A percentile compares a stretch with the other conserved stretches of the same genome.
phyloP scores from a whole-genome alignment of 2,888 invertebrate species.

The Physocephala rufipes region DNA sequence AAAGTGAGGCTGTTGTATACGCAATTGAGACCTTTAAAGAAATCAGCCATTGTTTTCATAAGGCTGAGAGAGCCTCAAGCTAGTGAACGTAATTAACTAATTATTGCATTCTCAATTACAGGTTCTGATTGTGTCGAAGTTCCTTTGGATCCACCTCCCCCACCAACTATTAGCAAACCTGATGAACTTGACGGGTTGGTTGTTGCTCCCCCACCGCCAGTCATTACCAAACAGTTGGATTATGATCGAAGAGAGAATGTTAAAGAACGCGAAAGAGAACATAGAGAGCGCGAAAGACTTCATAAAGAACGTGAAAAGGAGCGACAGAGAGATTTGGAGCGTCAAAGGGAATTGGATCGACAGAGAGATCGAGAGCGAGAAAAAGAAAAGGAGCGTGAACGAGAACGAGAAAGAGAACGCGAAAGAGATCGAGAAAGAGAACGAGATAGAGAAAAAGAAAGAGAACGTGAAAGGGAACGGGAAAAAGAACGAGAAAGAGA shows the following conservation, averaged over 20 bases:
- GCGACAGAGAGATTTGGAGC: slow-evolving; percentile 38
- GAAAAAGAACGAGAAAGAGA: slow-evolving; percentile 39
- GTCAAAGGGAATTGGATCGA: slow-evolving; percentile 3
- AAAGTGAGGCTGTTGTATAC: slow-evolving; percentile 45
- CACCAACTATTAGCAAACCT: slow-evolving; percentile 38
- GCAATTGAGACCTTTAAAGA: slow-evolving; percentile 1
- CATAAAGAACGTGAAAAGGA: slow-evolving; percentile 39
- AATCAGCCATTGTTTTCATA: neutral
- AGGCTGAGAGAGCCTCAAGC: neutral
- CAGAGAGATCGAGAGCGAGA: slow-evolving; percentile 38
- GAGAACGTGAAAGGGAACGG: slow-evolving; percentile 44
- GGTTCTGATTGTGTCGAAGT: slow-evolving; percentile 66
- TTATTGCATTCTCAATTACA: slow-evolving; percentile 48
- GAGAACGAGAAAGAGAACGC: slow-evolving; percentile 45
- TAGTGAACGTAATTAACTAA: slow-evolving; percentile 22
- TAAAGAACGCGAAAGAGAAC: slow-evolving; percentile 42
- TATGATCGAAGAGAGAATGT: slow-evolving; percentile 44
- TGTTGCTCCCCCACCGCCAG: slow-evolving; percentile 54
- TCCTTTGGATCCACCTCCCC: slow-evolving; percentile 55
- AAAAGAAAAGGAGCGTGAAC: slow-evolving; percentile 41
- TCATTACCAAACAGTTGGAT: slow-evolving; percentile 55
- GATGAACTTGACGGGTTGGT: slow-evolving; percentile 39
- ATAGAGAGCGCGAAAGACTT: slow-evolving; percentile 38
- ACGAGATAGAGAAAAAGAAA: slow-evolving; percentile 41
- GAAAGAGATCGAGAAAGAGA: slow-evolving; percentile 42